Conservation (phyloP, 2,888 invertebrate genomes). For the Lasioglossum lativentre region DNA sequence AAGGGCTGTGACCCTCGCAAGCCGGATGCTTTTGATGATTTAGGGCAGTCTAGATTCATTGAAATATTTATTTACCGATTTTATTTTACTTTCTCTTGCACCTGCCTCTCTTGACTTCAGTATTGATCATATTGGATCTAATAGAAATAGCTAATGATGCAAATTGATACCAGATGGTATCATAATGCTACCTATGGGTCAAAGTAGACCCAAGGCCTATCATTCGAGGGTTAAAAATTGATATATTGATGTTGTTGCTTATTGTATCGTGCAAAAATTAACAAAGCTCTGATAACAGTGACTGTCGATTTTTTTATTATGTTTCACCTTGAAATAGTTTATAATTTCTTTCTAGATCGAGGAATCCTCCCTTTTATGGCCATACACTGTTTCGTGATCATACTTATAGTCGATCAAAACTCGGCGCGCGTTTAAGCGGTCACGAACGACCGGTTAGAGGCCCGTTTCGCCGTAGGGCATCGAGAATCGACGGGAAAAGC, state of each 20-base stretch:
- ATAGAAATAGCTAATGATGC: no score
- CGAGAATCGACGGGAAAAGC: background rate
- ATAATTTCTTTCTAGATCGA: background rate
- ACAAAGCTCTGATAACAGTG: no score
- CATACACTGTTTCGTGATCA: background rate
- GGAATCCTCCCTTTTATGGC: background rate
- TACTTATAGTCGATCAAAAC: background rate
- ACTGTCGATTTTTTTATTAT: no score
- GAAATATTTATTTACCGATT: background rate
- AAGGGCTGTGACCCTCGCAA: no score
- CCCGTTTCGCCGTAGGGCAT: background rate
- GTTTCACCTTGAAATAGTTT: background rate
- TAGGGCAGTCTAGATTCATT: background rate
- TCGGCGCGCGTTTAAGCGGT: background rate
- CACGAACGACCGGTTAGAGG: conserved; percentile 1
- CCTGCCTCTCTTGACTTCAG: no score
- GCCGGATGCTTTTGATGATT: background rate
- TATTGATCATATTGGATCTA: no score
- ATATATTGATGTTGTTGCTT: no score
- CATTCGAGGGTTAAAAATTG: no score
- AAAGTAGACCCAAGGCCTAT: no score
- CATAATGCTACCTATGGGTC: no score
- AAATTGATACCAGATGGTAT: no score
- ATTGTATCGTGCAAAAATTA: no score
- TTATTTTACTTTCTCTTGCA: background rate